phyloP scores from a whole-genome alignment of 2,888 invertebrate species.

The Zeuzera pyrina region DNA sequence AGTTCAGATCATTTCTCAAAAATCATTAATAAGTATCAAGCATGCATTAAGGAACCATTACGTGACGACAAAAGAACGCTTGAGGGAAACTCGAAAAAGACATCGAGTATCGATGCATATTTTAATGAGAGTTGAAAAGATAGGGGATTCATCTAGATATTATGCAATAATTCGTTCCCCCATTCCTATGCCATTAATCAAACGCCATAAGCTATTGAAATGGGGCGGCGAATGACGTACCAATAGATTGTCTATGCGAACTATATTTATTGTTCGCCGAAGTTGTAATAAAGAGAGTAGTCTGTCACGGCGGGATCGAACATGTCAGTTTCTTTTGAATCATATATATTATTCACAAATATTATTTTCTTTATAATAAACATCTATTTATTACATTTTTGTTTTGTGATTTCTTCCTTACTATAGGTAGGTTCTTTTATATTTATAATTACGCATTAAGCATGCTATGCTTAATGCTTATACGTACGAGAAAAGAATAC shows the following conservation, averaged over 20 bases:
- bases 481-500: too few species aligned
- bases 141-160: constrained; percentile 11
- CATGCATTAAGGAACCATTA: constrained; percentile 22
- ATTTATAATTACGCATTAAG: too few species aligned
- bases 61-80: constrained; percentile 23
- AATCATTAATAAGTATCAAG: constrained; percentile 21
- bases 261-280: constrained; percentile 40
- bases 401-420: too few species aligned
- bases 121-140: constrained; percentile 27
- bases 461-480: too few species aligned
- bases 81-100: constrained; percentile 21
- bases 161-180: constrained; percentile 42
- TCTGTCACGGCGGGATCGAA: too few species aligned
- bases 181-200: constrained; percentile 58
- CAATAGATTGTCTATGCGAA: constrained; percentile 52
- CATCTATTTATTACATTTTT: too few species aligned
- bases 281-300: background rate
- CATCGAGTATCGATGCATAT: constrained; percentile 25
- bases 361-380: too few species aligned
- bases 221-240: constrained; percentile 60
- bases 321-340: too few species aligned
- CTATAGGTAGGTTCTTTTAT: too few species aligned
- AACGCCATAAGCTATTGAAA: constrained; percentile 56
- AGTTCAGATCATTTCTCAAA: constrained; percentile 16
- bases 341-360: too few species aligned